These are phyloP conservation scores for Hiodon alosoides DNA, from an alignment of 2,113 vertebrate genomes.

Conservation along the genomic window DNA sequence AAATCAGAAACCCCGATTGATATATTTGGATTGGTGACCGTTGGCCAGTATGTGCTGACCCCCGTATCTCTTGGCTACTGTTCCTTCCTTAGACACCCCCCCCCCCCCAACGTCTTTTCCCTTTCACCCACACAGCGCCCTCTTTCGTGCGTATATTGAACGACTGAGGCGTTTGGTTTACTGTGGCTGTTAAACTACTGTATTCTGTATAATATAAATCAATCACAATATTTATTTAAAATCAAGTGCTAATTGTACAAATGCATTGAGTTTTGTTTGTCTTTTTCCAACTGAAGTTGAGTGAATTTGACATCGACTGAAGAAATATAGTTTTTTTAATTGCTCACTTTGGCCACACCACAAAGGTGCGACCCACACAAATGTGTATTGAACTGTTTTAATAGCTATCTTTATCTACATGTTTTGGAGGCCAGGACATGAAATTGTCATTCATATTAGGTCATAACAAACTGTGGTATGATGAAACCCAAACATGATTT, in stretches of 20 bases:
- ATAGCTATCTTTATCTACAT: background rate
- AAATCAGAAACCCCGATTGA: too few relatives aligned
- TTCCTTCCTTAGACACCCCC: background rate
- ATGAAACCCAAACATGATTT: background rate
- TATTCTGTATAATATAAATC: slow-evolving; percentile 54
- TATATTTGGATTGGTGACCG: too few relatives aligned
- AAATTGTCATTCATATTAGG: background rate
- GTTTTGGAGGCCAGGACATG: background rate
- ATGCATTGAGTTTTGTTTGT: slow-evolving; percentile 21
- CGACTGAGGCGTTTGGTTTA: slow-evolving; percentile 30
- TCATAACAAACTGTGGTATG: too few relatives aligned
- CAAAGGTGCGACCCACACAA: background rate
- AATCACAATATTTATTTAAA: slow-evolving; percentile 60
- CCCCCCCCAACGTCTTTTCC: background rate
- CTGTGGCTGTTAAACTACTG: slow-evolving; percentile 56
- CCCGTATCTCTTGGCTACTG: slow-evolving; percentile 1
- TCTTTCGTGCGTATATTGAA: slow-evolving; percentile 50
- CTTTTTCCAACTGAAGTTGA: background rate
- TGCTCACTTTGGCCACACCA: background rate
- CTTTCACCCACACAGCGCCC: background rate
- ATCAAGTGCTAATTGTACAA: slow-evolving; percentile 19
- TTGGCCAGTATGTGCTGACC: background rate
- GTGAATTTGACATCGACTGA: background rate
- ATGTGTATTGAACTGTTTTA: background rate
- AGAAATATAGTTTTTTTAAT: background rate